Conservation (phyloP, 2,888 invertebrate species). For the Sylvicola cinctus region DNA sequence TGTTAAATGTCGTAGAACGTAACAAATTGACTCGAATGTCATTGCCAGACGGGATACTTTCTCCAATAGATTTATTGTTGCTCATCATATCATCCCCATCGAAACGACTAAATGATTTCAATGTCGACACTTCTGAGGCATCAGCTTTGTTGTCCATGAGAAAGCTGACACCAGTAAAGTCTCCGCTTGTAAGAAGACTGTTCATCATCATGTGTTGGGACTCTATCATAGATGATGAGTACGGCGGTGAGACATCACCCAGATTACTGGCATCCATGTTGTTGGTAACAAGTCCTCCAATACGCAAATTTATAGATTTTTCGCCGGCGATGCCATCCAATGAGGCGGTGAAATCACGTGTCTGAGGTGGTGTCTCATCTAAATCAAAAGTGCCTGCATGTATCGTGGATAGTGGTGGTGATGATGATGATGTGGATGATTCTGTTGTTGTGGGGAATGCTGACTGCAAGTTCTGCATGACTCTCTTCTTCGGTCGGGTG, state of each 20-base stretch:
- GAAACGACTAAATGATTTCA: no score
- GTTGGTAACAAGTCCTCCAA: slow-evolving; percentile 22
- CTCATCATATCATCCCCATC: no score
- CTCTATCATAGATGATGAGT: slow-evolving; percentile 20
- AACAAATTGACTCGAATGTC: no score
- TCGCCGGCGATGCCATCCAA: slow-evolving; percentile 3
- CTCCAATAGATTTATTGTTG: no score
- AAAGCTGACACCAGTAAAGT: slow-evolving; percentile 15
- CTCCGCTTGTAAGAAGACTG: slow-evolving; percentile 23
- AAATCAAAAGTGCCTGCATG: background rate
- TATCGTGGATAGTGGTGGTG: background rate
- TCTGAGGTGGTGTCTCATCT: background rate
- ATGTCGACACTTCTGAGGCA: background rate
- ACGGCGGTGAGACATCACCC: slow-evolving; percentile 23
- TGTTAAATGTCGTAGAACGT: no score
- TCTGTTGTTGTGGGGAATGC: no score
- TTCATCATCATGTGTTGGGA: slow-evolving; percentile 19
- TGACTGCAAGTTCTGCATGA: slow-evolving; percentile 17
- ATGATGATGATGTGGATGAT: no score
- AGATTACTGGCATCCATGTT: slow-evolving; percentile 21
- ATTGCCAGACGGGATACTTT: no score
- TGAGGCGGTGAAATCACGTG: background rate
- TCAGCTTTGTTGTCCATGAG: slow-evolving; percentile 6
- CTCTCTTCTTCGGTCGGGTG: slow-evolving; percentile 22
- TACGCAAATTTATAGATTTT: slow-evolving; percentile 18